phyloP scores from a whole-genome alignment of 2,888 invertebrate species.

The Sepioteuthis lessoniana region DNA sequence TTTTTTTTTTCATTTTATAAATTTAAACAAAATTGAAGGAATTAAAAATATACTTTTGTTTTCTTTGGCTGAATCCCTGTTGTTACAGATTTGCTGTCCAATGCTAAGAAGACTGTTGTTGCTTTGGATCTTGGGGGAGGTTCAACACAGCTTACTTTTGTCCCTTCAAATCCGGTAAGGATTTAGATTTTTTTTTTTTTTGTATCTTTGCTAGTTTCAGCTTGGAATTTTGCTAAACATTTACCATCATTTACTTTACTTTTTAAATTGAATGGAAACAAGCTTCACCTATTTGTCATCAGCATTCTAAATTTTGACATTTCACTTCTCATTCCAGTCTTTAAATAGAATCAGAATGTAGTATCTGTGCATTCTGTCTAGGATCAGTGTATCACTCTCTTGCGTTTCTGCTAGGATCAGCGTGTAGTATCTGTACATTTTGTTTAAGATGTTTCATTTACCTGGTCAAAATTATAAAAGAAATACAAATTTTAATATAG shows the following conservation, averaged over 20 bases:
- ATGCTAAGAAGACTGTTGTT: slow-evolving; percentile 80
- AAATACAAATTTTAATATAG: no score
- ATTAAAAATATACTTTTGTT: not conserved
- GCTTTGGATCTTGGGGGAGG: slow-evolving; percentile 96
- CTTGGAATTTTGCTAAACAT: not conserved
- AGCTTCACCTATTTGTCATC: no score
- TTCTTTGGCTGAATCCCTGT: not conserved
- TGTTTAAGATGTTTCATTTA: no score
- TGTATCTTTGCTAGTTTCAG: not conserved
- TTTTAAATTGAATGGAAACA: no score
- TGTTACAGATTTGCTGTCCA: not conserved
- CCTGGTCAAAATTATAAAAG: no score
- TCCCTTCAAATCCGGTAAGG: slow-evolving; percentile 75
- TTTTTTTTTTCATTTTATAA: not conserved
- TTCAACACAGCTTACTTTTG: slow-evolving; percentile 84
- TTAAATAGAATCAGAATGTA: no score
- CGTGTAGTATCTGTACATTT: no score
- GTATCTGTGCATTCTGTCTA: no score
- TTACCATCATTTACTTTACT: not conserved
- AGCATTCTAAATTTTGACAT: no score
- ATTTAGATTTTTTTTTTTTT: not conserved
- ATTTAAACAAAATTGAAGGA: not conserved
- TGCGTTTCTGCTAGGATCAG: no score
- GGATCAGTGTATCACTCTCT: no score
- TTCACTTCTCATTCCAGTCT: no score